Conservation (phyloP, 2,888 invertebrate genomes). For the Prenolepis imparis region DNA sequence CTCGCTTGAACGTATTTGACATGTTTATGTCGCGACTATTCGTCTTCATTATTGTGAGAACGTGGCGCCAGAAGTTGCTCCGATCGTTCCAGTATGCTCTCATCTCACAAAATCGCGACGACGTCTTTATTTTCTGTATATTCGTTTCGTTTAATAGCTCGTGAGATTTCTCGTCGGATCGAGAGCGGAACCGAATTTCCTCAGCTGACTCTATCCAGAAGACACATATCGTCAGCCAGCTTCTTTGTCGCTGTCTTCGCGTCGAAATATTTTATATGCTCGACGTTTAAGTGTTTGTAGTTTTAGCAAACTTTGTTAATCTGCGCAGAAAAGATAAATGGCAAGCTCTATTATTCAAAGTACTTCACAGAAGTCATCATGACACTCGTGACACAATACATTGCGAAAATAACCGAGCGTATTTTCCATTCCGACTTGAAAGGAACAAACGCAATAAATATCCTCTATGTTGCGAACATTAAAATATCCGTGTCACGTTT, state of each 20-base stretch:
- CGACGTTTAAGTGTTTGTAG: neutral
- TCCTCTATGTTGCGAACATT: neutral
- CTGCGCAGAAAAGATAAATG: neutral
- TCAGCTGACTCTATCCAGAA: constrained; percentile 6
- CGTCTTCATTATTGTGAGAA: constrained; percentile 36
- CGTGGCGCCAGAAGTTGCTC: constrained; percentile 20
- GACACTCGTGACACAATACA: neutral
- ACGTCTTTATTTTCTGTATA: constrained; percentile 39
- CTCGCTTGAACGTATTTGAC: constrained; percentile 20
- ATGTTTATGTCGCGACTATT: constrained; percentile 29
- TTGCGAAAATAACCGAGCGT: neutral
- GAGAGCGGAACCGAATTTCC: constrained; percentile 10
- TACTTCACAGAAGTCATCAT: neutral
- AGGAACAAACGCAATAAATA: neutral
- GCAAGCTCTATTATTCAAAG: neutral
- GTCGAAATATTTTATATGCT: constrained; percentile 26
- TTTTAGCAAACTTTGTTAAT: constrained; percentile 19
- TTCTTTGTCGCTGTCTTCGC: neutral
- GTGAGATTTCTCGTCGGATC: constrained; percentile 20
- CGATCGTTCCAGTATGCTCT: neutral
- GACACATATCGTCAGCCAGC: neutral
- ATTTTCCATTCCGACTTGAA: neutral
- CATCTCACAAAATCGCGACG: constrained; percentile 3
- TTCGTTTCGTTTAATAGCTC: constrained; percentile 17
- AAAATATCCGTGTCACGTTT: neutral